A percentile compares a stretch with the other conserved stretches of the same genome.
phyloP scores from a whole-genome alignment of 2,888 invertebrate species.

The Tolmerus cingulatus region DNA sequence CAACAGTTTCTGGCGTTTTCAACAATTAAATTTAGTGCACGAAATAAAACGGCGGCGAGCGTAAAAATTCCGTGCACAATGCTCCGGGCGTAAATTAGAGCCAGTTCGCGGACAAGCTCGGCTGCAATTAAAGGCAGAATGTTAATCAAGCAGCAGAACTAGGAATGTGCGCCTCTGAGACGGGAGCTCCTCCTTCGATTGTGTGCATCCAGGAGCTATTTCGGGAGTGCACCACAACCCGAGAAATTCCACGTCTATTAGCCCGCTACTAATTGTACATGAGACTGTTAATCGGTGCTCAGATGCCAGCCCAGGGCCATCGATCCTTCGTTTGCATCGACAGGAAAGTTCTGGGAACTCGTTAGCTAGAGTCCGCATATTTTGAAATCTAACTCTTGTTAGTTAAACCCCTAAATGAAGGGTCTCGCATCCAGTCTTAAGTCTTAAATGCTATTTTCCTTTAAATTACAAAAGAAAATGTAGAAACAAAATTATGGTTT shows the following conservation, averaged over 20 bases:
- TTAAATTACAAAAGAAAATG: too few relatives aligned
- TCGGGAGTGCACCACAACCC: not conserved
- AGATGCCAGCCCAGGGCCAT: slow-evolving; percentile 3
- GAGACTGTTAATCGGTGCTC: slow-evolving; percentile 33
- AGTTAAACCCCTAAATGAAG: not conserved
- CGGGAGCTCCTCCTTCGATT: slow-evolving; percentile 1
- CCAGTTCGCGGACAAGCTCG: not conserved
- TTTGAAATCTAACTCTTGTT: not conserved
- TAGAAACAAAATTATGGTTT: too few relatives aligned
- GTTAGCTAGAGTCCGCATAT: not conserved
- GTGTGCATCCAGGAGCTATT: not conserved
- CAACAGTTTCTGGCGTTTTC: not conserved
- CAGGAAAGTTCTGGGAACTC: not conserved
- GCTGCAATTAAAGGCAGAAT: slow-evolving; percentile 32
- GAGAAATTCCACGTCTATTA: slow-evolving; percentile 39
- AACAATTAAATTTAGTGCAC: slow-evolving; percentile 12
- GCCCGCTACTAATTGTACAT: slow-evolving; percentile 19
- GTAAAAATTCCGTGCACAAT: slow-evolving; percentile 34
- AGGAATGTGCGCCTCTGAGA: slow-evolving; percentile 10
- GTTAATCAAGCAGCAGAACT: slow-evolving; percentile 24
- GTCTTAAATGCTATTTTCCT: too few relatives aligned
- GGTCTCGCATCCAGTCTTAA: too few relatives aligned
- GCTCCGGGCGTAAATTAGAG: slow-evolving; percentile 16
- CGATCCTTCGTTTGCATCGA: not conserved
- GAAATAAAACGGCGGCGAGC: not conserved